Evolutionary conservation across 1,140 invertebrate species (phyloP).

Genomic region (Drosophila athabasca): DNA sequence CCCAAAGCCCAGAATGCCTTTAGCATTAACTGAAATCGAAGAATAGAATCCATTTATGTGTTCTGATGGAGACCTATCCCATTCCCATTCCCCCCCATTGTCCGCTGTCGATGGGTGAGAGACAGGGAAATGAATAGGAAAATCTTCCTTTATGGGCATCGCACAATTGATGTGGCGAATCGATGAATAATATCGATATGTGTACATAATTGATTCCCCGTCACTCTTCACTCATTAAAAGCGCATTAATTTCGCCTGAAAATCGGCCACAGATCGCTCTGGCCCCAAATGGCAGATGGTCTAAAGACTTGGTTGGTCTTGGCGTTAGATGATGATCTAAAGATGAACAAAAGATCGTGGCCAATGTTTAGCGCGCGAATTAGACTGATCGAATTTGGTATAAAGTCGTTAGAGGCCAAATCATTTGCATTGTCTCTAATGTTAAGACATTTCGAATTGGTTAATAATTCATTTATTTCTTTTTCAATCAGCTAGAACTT

Average conservation of each 20-base stretch:
- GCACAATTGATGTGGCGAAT: conserved; percentile 24
- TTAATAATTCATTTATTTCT: conserved; percentile 41
- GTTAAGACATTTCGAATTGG: conserved; percentile 16
- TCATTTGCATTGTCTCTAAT: conserved; percentile 39
- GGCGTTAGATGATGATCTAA: conserved; percentile 24
- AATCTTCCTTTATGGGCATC: not conserved
- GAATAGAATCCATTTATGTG: no score
- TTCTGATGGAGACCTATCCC: not conserved
- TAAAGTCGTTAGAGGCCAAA: conserved; percentile 24
- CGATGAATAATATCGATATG: conserved; percentile 5
- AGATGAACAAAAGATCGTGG: conserved; percentile 22
- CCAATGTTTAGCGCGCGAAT: conserved; percentile 10
- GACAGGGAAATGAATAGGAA: not conserved
- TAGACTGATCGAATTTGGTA: conserved; percentile 10
- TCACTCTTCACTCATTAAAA: conserved; percentile 49
- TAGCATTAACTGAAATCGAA: no score
- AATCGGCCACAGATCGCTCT: conserved; percentile 30
- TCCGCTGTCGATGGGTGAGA: not conserved
- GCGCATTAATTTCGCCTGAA: conserved; percentile 51
- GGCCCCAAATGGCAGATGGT: not conserved
- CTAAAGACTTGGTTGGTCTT: not conserved
- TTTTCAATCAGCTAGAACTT: not conserved
- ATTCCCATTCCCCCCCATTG: not conserved
- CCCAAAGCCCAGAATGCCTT: no score
- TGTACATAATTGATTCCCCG: conserved; percentile 39